Base-by-base conservation (phyloP, 2,113 vertebrate species). In the Agapornis roseicollis region DNA sequence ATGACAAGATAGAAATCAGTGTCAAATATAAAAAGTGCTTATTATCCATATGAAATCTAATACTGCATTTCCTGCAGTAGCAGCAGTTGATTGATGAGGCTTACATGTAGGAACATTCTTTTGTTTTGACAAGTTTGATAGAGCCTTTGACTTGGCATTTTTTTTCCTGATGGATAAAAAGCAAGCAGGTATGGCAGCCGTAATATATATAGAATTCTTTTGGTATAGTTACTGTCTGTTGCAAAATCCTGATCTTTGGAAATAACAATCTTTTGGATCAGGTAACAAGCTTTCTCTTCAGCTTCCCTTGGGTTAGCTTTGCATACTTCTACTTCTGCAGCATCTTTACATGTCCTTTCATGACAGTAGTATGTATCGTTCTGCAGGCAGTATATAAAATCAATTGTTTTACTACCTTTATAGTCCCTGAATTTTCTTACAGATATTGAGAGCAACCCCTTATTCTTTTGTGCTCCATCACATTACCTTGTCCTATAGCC, bases 121-220 rank as follows among this genome's bases (percentile, higher is more conserved):
- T 72, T 76, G 61, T 84, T 93, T 88, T 92, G 96, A 94, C 68
- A 93, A 85, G 79, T 93, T 84, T 80, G 94, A 93, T 76, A 56
- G 58, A 95, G 52, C 73, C 83, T 93, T 96, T 94, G 88, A 89
- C 86, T 96, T 88, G 58, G 14, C 77, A 0, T 77, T 86, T 93
- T 72, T 90, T 85, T 55, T 56, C 25, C 17, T 78, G 55, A 44
- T 81, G 69, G 41, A 83, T 93, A 76, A 74, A 79, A 91, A 47
- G 24, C 71, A 78, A 78, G n/a, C n/a, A 87, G 66, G 44, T 85
- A 35, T 80, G 80, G 11, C 50, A 88, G 44, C 27, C 60, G 79
- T 50, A 39, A 70, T 85, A 64, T 33, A n/a, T 27, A 41, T 1
- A 76, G 5, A 37, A 2, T 1, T 2, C 49, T 74, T 80, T 63